Percentiles rank a stretch among this genome's conserved stretches.
Conservation (phyloP, 2,113 vertebrate species). For the Galemys pyrenaicus region DNA sequence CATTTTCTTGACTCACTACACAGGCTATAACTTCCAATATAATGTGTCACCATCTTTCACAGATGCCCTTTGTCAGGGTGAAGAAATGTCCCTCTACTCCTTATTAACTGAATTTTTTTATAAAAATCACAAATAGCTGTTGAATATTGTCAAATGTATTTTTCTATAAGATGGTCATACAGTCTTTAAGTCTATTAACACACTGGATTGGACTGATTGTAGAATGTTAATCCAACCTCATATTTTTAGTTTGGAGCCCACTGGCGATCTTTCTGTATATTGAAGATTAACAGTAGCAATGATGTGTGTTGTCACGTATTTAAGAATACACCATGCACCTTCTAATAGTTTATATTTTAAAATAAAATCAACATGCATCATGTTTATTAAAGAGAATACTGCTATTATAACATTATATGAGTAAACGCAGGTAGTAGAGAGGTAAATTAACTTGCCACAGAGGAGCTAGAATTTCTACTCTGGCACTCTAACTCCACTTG, state of each 20-base stretch:
- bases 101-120: background rate
- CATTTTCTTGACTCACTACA: conserved; percentile 16
- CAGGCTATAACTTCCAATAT: background rate
- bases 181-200: background rate
- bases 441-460: background rate
- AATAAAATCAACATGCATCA: conserved; percentile 10
- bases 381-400: background rate
- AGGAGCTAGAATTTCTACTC: background rate
- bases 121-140: background rate
- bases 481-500: background rate
- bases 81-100: background rate
- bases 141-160: background rate
- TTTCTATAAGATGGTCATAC: background rate
- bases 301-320: background rate
- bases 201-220: background rate
- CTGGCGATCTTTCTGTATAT: background rate
- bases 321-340: background rate
- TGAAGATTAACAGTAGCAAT: background rate
- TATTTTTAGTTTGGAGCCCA: background rate
- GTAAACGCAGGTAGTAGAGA: background rate
- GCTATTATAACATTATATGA: background rate
- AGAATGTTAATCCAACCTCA: background rate
- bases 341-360: background rate
- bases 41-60: background rate
- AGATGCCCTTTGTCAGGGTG: background rate